Base-by-base conservation (phyloP, 64 coral and sea anemone genomes). In the Porites lutea region DNA sequence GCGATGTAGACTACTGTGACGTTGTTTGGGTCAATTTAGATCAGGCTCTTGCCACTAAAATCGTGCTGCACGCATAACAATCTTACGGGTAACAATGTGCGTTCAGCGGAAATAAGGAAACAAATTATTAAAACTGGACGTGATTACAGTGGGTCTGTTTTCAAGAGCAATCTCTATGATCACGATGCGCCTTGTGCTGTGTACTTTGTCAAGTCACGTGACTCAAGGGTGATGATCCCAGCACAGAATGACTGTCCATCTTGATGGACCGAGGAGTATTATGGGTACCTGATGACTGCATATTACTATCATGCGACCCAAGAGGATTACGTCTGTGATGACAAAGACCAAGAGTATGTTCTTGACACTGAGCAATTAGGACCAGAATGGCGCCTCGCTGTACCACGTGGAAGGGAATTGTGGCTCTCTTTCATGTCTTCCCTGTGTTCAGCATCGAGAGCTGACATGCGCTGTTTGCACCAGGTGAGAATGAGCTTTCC, bases 191-290 rank as follows among this genome's bases (percentile, higher is more conserved):
- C 78, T 8, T 91, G 78, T 22, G 52, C n/a, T 70, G 89, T 82
- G 3, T 91, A 78, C 50, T 74, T 72, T 48, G 89, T 91, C 16
- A 69, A 21, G 65, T 79, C 52, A 60, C 89, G 88, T 65, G 71
- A 48, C 20, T 47, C 89, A 54, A 59, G 27, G 46, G 1, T 89
- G 72, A 89, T 89, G 74, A 78, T 78, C 19, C 87, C 87, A 14
- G 87, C 58, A 2, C 76, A 49, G 15, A 74, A 89, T 47, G 87
- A 89, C 53, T 89, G 87, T 76, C 59, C 59, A 1, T 22, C 74
- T 37, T 72, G 87, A 89, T 89, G 87, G 87, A 65, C 51, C 72
- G 8, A 74, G 21, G 87, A 79, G 43, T 89, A 89, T n/a, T n/a
- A 77, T 60, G 87, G 87, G 48, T 89, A 78, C 63, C 47, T 54